Evolutionary conservation across 1,140 invertebrate species (phyloP).

Genomic region (Aphidius gifuensis): DNA sequence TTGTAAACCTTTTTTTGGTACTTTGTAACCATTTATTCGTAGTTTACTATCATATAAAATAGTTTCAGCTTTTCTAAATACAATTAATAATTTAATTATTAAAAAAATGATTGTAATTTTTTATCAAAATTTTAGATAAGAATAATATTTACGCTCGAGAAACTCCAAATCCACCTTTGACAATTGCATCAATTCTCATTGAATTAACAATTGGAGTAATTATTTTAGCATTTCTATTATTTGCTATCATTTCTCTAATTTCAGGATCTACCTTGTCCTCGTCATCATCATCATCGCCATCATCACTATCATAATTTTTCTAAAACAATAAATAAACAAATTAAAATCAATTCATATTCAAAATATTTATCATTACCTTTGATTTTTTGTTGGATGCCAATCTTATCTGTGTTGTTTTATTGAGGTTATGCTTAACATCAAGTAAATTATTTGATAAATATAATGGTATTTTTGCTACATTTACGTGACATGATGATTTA

Average conservation of each 20-base stretch:
- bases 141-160: conserved; percentile 57
- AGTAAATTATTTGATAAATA: no score
- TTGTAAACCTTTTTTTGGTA: conserved; percentile 62
- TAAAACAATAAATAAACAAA: not conserved
- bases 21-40: conserved; percentile 64
- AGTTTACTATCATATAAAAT: conserved; percentile 67
- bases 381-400: conserved; percentile 1
- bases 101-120: no score
- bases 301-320: not conserved
- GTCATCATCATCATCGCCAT: conserved; percentile 18
- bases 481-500: no score
- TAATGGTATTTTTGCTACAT: no score
- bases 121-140: not conserved
- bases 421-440: no score
- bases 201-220: conserved; percentile 60
- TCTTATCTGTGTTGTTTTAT: not conserved
- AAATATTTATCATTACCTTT: not conserved
- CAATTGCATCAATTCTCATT: conserved; percentile 62
- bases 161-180: conserved; percentile 65
- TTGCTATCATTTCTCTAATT: not conserved
- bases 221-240: conserved; percentile 49
- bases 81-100: conserved; percentile 20
- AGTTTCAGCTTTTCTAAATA: conserved; percentile 62
- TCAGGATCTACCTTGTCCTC: conserved; percentile 10
- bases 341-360: no score